A percentile compares a stretch with the other conserved stretches of the same genome.
phyloP scores from a whole-genome alignment of 2,113 vertebrate genomes.

The Hylia prasina region DNA sequence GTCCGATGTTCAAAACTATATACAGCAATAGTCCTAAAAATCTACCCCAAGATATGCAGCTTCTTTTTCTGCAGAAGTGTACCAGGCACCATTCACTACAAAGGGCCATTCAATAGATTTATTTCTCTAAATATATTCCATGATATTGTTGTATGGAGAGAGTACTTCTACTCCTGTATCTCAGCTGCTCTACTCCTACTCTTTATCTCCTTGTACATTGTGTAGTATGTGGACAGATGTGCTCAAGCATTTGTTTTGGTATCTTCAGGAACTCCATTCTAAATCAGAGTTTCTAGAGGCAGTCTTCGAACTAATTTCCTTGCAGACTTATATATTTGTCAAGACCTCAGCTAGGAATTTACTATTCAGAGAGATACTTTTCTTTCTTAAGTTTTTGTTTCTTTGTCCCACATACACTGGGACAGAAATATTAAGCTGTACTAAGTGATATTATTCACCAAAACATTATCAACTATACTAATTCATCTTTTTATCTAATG shows the following conservation, averaged over 20 bases:
- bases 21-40: not conserved
- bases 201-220: not conserved
- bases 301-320: constrained; percentile 25
- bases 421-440: not conserved
- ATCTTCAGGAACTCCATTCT: constrained; percentile 7
- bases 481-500: not conserved
- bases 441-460: not conserved
- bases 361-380: not conserved
- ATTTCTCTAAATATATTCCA: constrained; percentile 28
- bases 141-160: not conserved
- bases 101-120: constrained; percentile 16
- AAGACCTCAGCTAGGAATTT: constrained; percentile 33
- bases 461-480: not conserved
- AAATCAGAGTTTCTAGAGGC: constrained; percentile 5
- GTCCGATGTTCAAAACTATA: not conserved
- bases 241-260: not conserved
- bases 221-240: not conserved
- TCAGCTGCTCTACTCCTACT: not conserved
- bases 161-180: not conserved
- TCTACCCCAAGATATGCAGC: not conserved
- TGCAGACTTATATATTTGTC: constrained; percentile 1
- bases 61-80: not conserved
- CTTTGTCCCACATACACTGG: not conserved
- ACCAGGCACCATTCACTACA: not conserved
- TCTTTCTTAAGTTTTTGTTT: not conserved